Base-by-base conservation (phyloP, 1,140 invertebrate species). In the Drosophila saltans region DNA sequence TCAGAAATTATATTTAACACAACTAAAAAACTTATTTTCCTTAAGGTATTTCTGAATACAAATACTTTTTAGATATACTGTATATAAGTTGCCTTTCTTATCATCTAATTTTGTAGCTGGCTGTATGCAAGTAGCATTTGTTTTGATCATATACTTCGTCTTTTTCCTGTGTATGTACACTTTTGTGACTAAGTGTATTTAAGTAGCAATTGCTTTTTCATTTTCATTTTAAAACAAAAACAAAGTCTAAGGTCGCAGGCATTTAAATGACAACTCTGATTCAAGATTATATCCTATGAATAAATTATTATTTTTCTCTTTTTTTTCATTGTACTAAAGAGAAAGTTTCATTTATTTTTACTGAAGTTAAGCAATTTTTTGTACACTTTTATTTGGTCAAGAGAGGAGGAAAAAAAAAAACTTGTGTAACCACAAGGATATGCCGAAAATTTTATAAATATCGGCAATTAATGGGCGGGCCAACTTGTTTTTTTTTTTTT, bases 371-470 rank as follows among this genome's bases (percentile, higher is more conserved):
- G 45, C 45, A 52, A 52, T 52, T 52, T 52, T 26, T 26, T 24
- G 7, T 4, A 21, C 45, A 52, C 21, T 52, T 52, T 52, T 52
- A 52, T 52, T 36, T 52, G 45, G 45, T 52, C 45, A 52, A 52
- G 45, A 26, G 45, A 26, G 45, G 9, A 21, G 45, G 9, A 21
- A 21, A 36, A 36, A 52, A 52, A 52, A 52, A 52, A 52, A 52
- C 45, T 52, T 52, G 45, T 52, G 45, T 52, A 52, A 52, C 21
- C 45, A 52, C 45, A 52, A 52, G 45, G 45, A 52, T 52, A 52
- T 52, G 45, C 45, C 45, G 45, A 52, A 52, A 52, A 52, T 26
- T 52, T 2, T 10, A 52, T 52, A 52, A 52, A 52, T 52, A 52
- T 52, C 8, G 1, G 45, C 45, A 52, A 52, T 52, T 52, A 52